Base-by-base conservation (phyloP, 2,797 vertebrate genomes). In the Galago senegalensis region DNA sequence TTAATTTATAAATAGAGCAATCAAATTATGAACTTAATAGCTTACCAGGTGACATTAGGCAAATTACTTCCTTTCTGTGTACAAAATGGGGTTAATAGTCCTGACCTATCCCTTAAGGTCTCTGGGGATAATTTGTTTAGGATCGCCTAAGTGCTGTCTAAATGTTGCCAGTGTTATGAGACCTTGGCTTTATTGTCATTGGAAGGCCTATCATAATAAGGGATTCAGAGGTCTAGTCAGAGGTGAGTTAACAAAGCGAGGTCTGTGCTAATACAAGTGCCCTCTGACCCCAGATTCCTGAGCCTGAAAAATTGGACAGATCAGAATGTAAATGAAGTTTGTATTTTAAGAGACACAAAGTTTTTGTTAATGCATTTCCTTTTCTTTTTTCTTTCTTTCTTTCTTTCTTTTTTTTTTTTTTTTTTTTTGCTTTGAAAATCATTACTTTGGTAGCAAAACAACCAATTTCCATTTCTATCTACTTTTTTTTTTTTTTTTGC, bases 291-390 rank as follows among this genome's bases (percentile, higher is more conserved):
- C 76, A 37, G 91, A 91, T 93, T 89, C 82, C 84, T 86, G 81
- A 94, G 69, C 91, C 86, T 96, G 91, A 97, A 97, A 96, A 91
- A 88, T 46, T 1, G 6, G 72, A 89, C 72, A 93, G 73, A 96
- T 88, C 84, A 93, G 91, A 97, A 97, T 96, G 89, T 92, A 85
- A 97, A 97, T 97, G 87, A 96, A 95, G 85, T 94, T 87, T 97
- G 89, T 81, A 95, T 94, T 97, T 96, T 95, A 86, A 73, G 92
- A 97, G 77, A 87, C 75, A 87, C 46, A 53, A 40, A 72, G 80
- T 85, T 97, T 87, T 96, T 83, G 75, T 89, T 94, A 34, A 73
- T 89, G 65, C 53, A 92, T 92, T 93, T 93, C 75, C 56, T 86
- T 90, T 95, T 63, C 93, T 65, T 69, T 81, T 49, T 46, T 94